These are phyloP conservation scores for Actinia equina DNA, from an alignment of 64 coral and sea anemone genomes.

Conservation along the genomic window DNA sequence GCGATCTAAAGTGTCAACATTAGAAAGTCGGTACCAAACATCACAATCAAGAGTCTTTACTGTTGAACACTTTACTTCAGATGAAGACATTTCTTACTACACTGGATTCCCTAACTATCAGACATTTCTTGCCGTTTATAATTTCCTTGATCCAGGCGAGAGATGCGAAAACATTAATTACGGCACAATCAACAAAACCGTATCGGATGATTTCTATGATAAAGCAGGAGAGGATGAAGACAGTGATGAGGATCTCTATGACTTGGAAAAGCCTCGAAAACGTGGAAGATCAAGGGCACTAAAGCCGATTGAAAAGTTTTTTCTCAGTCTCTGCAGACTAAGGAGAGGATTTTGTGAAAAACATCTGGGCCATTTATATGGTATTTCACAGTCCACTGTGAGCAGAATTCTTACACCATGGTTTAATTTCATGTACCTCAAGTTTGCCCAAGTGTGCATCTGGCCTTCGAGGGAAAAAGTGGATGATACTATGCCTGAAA, in stretches of 20 bases:
- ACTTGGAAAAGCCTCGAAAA: background rate
- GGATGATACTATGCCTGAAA: constrained; percentile 20
- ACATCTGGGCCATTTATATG: background rate
- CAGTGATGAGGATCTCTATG: background rate
- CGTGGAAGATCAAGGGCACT: background rate
- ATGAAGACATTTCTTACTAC: constrained; percentile 43
- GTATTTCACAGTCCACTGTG: too few species aligned
- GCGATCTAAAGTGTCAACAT: too few species aligned
- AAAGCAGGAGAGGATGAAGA: background rate
- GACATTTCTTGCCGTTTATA: constrained; percentile 29
- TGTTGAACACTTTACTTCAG: background rate
- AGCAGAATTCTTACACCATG: too few species aligned
- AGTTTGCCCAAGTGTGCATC: background rate
- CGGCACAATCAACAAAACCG: background rate
- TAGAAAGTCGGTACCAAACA: too few species aligned
- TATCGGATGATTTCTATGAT: background rate
- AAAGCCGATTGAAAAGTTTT: background rate
- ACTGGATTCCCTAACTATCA: constrained; percentile 46
- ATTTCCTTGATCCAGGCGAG: background rate
- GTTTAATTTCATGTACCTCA: too few species aligned
- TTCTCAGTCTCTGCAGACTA: background rate
- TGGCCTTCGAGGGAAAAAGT: constrained; percentile 17
- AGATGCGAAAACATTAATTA: constrained; percentile 47
- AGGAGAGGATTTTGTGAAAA: background rate
- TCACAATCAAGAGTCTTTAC: background rate